Evolutionary conservation across 2,797 vertebrate genomes (phyloP).

Genomic region (Ciconia nigra): DNA sequence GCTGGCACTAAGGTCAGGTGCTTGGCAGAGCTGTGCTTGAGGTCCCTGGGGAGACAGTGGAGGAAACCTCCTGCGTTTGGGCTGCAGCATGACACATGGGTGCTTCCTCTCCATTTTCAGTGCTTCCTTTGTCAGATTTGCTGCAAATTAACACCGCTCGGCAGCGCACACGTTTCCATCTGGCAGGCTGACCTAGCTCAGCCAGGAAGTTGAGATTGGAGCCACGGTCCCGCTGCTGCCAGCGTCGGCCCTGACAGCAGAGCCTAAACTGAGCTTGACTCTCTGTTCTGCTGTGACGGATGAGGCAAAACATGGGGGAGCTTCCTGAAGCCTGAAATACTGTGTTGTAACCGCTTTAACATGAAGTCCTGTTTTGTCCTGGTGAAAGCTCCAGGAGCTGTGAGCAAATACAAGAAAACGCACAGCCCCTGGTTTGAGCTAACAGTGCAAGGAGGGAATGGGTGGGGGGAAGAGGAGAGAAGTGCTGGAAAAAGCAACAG

Average conservation of each 20-base stretch:
- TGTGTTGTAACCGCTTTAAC: neutral
- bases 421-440: neutral
- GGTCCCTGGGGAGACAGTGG: neutral
- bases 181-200: neutral
- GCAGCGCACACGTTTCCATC: neutral
- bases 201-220: neutral
- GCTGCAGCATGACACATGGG: neutral
- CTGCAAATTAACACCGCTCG: neutral
- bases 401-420: neutral
- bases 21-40: neutral
- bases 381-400: neutral
- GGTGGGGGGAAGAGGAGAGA: neutral
- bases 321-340: neutral
- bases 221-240: rapidly evolving
- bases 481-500: conserved; percentile 14
- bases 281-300: neutral
- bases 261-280: neutral
- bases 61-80: neutral
- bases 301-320: neutral
- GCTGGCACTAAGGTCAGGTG: neutral
- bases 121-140: neutral
- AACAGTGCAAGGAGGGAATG: neutral
- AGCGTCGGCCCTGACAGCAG: rapidly evolving
- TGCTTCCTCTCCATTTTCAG: neutral
- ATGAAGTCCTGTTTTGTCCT: neutral